A percentile compares a stretch with the other conserved stretches of the same genome.
Evolutionary conservation across 2,888 invertebrate species (phyloP).

Genomic region (Drosophila picticornis): DNA sequence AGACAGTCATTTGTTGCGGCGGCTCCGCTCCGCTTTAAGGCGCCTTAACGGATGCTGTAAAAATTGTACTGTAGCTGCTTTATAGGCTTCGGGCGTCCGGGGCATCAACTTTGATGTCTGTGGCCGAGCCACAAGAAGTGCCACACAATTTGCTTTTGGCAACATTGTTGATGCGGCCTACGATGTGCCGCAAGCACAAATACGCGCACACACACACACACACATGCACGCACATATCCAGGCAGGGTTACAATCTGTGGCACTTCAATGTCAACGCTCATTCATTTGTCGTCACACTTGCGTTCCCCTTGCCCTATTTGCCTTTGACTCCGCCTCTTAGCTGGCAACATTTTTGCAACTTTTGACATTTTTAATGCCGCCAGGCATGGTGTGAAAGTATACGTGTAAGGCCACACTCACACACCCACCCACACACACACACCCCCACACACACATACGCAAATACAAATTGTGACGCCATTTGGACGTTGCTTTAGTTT

Average conservation of each 20-base stretch:
- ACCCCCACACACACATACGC: constrained; percentile 12
- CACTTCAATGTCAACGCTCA: constrained; percentile 75
- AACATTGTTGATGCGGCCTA: constrained; percentile 74
- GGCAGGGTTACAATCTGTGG: constrained; percentile 35
- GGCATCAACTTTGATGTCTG: constrained; percentile 69
- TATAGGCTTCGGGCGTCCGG: constrained; percentile 6
- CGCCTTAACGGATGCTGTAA: constrained; percentile 58
- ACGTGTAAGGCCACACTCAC: constrained; percentile 40
- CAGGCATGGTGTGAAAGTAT: constrained; percentile 77
- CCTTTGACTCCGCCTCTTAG: constrained; percentile 44
- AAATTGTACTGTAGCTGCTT: constrained; percentile 19
- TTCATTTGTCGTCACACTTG: constrained; percentile 69
- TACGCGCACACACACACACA: constrained; percentile 18
- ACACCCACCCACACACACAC: constrained; percentile 19
- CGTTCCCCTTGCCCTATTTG: constrained; percentile 38
- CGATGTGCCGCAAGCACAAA: constrained; percentile 38
- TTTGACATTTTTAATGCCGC: constrained; percentile 81
- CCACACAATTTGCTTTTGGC: constrained; percentile 75
- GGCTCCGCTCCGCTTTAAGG: constrained; percentile 51
- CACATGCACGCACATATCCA: background rate
- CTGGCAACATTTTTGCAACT: constrained; percentile 78
- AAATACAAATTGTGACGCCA: constrained; percentile 37
- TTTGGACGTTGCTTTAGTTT: constrained; percentile 69
- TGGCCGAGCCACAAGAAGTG: constrained; percentile 65
- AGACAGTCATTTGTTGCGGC: constrained; percentile 57